phyloP scores from a whole-genome alignment of 2,888 invertebrate genomes.

The Brachycybe producta region DNA sequence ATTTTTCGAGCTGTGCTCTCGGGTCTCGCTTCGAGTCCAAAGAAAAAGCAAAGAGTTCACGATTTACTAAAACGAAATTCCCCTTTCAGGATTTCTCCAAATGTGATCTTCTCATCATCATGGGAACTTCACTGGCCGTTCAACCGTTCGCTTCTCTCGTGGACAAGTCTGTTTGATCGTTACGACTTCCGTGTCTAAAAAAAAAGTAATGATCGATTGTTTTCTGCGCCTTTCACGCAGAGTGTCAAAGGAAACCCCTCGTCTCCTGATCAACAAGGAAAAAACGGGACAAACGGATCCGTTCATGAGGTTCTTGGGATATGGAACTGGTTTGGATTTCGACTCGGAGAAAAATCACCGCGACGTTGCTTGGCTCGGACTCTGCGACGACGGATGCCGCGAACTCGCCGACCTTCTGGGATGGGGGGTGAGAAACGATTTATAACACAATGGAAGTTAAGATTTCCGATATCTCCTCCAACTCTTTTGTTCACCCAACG shows the following conservation, averaged over 20 bases:
- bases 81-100: conserved; percentile 55
- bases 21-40: neutral
- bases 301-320: conserved; percentile 21
- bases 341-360: conserved; percentile 49
- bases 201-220: neutral
- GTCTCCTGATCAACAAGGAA: conserved; percentile 77
- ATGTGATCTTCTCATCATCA: conserved; percentile 82
- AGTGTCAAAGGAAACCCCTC: conserved; percentile 56
- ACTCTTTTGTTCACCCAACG: neutral
- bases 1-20: neutral
- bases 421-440: conserved; percentile 50
- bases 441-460: neutral
- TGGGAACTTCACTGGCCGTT: conserved; percentile 89
- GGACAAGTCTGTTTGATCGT: conserved; percentile 46
- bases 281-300: conserved; percentile 43
- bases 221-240: conserved; percentile 31
- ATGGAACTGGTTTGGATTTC: conserved; percentile 51
- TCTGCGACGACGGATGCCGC: conserved; percentile 67
- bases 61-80: conserved; percentile 26
- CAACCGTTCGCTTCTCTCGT: conserved; percentile 87
- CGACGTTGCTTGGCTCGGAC: conserved; percentile 68
- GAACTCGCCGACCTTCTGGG: conserved; percentile 60
- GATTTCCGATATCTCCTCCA: neutral
- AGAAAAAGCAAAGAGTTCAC: neutral
- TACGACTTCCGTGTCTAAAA: neutral